These are phyloP conservation scores for Argyresthia goedartella DNA, from an alignment of 2,888 invertebrate genomes.

Conservation along the genomic window DNA sequence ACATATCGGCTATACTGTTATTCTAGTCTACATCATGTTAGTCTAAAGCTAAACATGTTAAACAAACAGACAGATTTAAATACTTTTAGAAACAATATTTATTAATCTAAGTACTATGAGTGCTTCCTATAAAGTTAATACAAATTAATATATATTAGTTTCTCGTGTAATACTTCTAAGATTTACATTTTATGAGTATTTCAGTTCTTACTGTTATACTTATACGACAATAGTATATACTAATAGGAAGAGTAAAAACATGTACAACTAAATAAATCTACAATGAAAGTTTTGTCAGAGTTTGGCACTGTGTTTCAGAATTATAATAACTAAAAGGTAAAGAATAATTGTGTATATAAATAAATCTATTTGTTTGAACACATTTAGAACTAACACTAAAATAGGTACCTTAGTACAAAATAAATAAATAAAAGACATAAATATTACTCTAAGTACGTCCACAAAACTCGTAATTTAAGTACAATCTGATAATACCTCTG, in stretches of 20 bases:
- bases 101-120: slow-evolving; percentile 62
- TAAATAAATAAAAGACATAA: slow-evolving; percentile 10
- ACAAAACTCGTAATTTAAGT: slow-evolving; percentile 29
- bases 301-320: slow-evolving; percentile 32
- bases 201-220: slow-evolving; percentile 2
- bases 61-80: slow-evolving; percentile 67
- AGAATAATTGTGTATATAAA: slow-evolving; percentile 26
- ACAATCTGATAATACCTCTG: slow-evolving; percentile 54
- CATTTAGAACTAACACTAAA: slow-evolving; percentile 4
- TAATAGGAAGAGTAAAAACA: not conserved
- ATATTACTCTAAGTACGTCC: slow-evolving; percentile 2
- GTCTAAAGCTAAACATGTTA: slow-evolving; percentile 70
- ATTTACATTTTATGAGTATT: slow-evolving; percentile 1
- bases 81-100: slow-evolving; percentile 64
- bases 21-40: slow-evolving; percentile 65
- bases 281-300: slow-evolving; percentile 28
- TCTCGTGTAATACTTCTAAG: slow-evolving; percentile 39
- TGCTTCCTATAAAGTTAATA: slow-evolving; percentile 59
- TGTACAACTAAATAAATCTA: slow-evolving; percentile 6
- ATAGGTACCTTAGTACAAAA: slow-evolving; percentile 2
- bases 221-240: not conserved
- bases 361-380: slow-evolving; percentile 11
- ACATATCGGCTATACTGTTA: slow-evolving; percentile 1
- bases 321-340: slow-evolving; percentile 43
- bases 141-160: slow-evolving; percentile 61